Percentiles rank a stretch among this genome's conserved stretches.
phyloP scores from a whole-genome alignment of 2,113 vertebrate species.

The Myotis davidii region DNA sequence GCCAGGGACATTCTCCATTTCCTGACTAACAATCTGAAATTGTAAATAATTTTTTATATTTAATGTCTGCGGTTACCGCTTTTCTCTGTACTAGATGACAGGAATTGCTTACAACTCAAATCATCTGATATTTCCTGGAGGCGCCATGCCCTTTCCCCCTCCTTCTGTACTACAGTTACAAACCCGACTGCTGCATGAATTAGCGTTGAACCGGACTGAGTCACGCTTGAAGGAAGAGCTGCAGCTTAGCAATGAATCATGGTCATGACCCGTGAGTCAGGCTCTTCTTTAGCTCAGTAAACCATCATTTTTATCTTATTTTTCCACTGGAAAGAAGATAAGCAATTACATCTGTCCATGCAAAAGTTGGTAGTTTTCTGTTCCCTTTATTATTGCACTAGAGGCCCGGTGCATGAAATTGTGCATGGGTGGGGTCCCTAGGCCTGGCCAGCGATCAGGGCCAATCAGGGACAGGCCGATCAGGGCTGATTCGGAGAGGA shows the following conservation, averaged over 20 bases:
- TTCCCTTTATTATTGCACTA: neutral
- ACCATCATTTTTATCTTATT: neutral
- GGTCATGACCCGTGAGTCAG: neutral
- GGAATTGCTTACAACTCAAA: neutral
- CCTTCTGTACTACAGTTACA: neutral
- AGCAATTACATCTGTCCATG: neutral
- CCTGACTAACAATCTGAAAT: neutral
- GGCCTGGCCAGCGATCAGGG: too few relatives aligned
- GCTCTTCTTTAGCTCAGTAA: conserved; percentile 6
- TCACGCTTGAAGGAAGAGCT: neutral
- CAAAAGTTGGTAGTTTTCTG: neutral
- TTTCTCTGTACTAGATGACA: neutral
- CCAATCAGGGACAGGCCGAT: too few relatives aligned
- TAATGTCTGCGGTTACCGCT: neutral
- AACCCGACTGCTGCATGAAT: neutral
- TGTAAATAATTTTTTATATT: neutral
- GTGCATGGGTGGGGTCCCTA: too few relatives aligned
- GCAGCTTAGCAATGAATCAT: neutral
- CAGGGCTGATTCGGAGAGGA: too few relatives aligned
- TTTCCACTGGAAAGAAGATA: neutral
- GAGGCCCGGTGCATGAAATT: too few relatives aligned
- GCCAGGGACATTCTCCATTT: neutral
- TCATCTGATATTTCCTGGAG: neutral
- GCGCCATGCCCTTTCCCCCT: rapidly evolving
- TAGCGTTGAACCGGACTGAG: neutral